These are phyloP conservation scores for Prionailurus viverrinus DNA, from an alignment of 2,113 vertebrate species.

Conservation along the genomic window DNA sequence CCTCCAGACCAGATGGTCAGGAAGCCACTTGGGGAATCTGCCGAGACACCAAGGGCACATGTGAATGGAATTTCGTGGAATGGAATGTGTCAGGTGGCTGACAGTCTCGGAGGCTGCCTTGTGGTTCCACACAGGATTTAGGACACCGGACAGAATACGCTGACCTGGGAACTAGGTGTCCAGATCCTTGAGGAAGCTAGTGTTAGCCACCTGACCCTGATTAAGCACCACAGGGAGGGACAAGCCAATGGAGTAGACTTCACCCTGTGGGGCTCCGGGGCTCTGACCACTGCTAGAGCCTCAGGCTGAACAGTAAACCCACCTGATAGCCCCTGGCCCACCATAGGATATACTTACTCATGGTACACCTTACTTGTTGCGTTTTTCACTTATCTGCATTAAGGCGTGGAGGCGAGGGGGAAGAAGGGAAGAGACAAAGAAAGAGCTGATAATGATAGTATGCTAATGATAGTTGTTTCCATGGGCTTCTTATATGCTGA, in stretches of 20 bases:
- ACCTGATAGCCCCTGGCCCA: neutral
- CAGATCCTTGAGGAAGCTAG: neutral
- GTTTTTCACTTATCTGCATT: neutral
- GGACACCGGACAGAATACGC: neutral
- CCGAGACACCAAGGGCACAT: neutral
- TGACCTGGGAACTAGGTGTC: neutral
- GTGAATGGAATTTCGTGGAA: neutral
- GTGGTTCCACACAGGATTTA: neutral
- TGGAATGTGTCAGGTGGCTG: neutral
- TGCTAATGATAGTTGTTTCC: neutral
- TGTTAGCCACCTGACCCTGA: neutral
- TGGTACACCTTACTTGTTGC: fast-evolving
- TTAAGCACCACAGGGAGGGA: neutral
- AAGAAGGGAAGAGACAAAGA: neutral
- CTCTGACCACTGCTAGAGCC: neutral
- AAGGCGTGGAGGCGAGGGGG: neutral
- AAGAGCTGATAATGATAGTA: neutral
- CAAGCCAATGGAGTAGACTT: neutral
- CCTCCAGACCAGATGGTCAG: neutral
- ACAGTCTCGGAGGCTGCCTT: neutral
- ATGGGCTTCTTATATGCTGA: neutral
- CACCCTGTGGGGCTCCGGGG: neutral
- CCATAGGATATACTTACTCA: neutral
- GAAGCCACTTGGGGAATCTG: neutral
- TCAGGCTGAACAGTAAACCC: neutral